Conservation (phyloP, 2,797 vertebrate species). For the Perodicticus potto region DNA sequence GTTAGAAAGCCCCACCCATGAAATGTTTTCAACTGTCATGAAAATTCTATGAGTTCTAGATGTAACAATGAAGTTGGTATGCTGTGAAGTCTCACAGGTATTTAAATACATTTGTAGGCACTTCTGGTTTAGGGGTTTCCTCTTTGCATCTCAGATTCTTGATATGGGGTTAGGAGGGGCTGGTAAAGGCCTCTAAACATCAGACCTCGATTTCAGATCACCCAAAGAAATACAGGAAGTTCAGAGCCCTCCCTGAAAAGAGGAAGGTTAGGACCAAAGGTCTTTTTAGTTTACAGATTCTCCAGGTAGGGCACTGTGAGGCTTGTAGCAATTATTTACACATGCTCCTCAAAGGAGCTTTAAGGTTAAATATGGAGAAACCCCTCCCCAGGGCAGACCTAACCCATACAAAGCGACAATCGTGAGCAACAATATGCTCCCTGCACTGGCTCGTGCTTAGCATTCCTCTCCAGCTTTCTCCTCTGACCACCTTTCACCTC, state of each 20-base stretch:
- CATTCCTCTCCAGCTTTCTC: background rate
- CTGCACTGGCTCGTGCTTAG: background rate
- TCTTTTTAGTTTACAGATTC: background rate
- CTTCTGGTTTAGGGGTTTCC: background rate
- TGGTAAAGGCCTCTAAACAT: background rate
- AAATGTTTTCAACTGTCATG: background rate
- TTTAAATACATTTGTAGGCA: background rate
- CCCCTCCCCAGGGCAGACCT: background rate
- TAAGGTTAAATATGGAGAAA: background rate
- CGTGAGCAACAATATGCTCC: background rate
- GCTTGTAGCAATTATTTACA: background rate
- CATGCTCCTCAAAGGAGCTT: background rate
- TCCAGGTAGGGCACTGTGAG: rapidly evolving
- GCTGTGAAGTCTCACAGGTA: background rate
- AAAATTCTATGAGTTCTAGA: background rate
- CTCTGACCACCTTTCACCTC: background rate
- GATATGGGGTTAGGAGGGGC: background rate
- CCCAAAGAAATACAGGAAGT: background rate
- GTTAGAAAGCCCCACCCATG: background rate
- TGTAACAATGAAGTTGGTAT: background rate
- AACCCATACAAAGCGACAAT: background rate
- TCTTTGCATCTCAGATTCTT: background rate
- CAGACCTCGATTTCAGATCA: background rate
- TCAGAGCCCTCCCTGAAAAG: background rate
- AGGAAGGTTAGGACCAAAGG: background rate